Evolutionary conservation across 30 jellyfish, hydroid and myxozoan genomes (phyloP), one percentile per base, ranked within the genome.

Genomic region (Hydractinia echinata): DNA sequence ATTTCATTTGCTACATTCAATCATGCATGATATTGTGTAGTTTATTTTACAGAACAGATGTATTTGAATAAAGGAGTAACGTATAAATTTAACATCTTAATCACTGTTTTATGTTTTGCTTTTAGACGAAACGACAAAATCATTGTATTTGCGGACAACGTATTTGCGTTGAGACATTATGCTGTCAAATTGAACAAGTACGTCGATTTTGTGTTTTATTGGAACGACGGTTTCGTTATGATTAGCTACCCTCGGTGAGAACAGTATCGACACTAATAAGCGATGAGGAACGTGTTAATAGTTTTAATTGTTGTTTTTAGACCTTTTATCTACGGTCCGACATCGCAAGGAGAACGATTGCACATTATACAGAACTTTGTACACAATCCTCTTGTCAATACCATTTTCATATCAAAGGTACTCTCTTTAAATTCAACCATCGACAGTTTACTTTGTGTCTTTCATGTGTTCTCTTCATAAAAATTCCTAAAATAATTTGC

Each of bases 101-200:
- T 13, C 7, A 7, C 18, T 4, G 19, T 64, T 0, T 13, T 7
- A n/a, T 51, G 39, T n/a, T 13, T 44, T 64, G 52, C 19, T 74
- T 84, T 67, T 70, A 94, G 99, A 91, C 76, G 99, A 55, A 94
- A 88, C 67, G 99, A 94, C 86, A 94, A 94, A 55, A 94, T 94
- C 76, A 94, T 94, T 71, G 99, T 94, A 7, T 94, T 94, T 77
- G 96, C 99, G 0, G 99, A 94, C 55, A 94, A 94, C 68, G 99
- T 94, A 16, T 94, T 94, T 66, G 99, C 99, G 10, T 64, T 94
- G 88, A 94, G 89, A 82, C 96, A 88, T 82, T 94, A 94, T 67
- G 99, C 99, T 13, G 85, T 89, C 67, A 89, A 85, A 78, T 87
- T 94, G 10, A 94, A 94, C 85, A 94, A 89, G 99, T 89, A 76